Percentiles rank a stretch among this genome's conserved stretches.
Evolutionary conservation across 2,113 vertebrate species (phyloP).

Genomic region (Lanius ludovicianus): DNA sequence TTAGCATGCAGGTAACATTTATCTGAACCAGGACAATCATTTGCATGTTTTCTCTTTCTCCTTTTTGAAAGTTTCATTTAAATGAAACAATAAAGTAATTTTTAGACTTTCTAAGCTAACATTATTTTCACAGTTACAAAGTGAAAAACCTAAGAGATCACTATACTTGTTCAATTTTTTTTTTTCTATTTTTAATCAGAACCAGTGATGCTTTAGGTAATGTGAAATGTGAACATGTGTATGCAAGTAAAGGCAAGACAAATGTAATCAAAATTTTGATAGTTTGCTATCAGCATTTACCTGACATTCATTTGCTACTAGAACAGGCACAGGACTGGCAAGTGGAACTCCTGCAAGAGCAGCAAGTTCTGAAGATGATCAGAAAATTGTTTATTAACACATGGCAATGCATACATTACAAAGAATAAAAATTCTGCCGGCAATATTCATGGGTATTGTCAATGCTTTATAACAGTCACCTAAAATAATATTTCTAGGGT

Average conservation of each 20-base stretch:
- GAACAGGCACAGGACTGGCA: not conserved
- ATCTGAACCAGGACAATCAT: not conserved
- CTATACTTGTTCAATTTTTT: not conserved
- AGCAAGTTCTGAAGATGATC: not conserved
- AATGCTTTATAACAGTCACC: constrained; percentile 39
- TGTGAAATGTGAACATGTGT: not conserved
- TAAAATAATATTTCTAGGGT: constrained; percentile 56
- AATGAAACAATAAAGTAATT: not conserved
- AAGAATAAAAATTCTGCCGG: constrained; percentile 18
- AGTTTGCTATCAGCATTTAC: not conserved
- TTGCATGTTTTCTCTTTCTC: not conserved
- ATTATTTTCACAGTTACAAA: not conserved
- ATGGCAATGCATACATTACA: constrained; percentile 2
- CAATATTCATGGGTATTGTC: constrained; percentile 46
- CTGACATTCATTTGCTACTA: not conserved
- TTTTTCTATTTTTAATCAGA: not conserved
- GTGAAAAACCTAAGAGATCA: not conserved
- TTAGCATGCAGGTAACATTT: not conserved
- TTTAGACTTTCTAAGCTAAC: not conserved
- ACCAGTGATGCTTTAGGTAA: not conserved
- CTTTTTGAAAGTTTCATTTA: not conserved
- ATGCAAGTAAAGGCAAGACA: not conserved
- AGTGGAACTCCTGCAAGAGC: not conserved
- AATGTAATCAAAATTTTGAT: not conserved
- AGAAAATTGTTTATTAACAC: constrained; percentile 37